These are phyloP conservation scores for Telmatherina bonti DNA, from an alignment of 2,797 vertebrate species.

Conservation along the genomic window DNA sequence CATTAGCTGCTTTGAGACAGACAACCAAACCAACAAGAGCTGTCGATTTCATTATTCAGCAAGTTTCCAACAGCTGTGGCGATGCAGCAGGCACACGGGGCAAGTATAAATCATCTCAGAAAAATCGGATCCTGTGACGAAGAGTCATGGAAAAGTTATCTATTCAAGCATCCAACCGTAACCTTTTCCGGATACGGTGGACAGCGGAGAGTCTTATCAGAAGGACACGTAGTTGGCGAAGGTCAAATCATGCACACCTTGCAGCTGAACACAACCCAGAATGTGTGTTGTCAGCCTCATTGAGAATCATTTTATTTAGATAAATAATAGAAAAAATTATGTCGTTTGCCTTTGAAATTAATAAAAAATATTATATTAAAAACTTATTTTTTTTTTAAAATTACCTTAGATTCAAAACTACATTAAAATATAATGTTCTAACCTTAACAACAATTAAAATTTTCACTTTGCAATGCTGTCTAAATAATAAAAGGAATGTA, in stretches of 20 bases:
- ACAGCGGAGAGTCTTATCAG: neutral
- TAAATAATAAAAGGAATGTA: too few relatives aligned
- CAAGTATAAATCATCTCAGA: constrained; percentile 56
- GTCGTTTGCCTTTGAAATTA: too few relatives aligned
- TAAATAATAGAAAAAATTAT: too few relatives aligned
- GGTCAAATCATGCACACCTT: constrained; percentile 13
- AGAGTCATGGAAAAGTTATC: constrained; percentile 51
- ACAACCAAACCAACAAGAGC: constrained; percentile 66
- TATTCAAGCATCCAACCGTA: constrained; percentile 34
- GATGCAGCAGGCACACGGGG: constrained; percentile 15
- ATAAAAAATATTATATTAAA: too few relatives aligned
- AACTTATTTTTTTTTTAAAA: too few relatives aligned
- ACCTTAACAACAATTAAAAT: too few relatives aligned
- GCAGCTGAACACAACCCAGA: neutral
- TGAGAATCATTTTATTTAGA: too few relatives aligned
- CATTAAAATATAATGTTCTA: too few relatives aligned
- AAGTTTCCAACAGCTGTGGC: constrained; percentile 32
- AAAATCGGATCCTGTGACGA: constrained; percentile 31
- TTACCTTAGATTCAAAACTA: neutral
- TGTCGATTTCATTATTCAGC: constrained; percentile 67
- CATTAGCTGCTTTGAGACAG: constrained; percentile 55
- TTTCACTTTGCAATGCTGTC: too few relatives aligned
- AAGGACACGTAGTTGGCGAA: constrained; percentile 13
- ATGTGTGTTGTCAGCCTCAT: too few relatives aligned
- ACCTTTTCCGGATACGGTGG: constrained; percentile 14